Evolutionary conservation across 2,797 vertebrate species (phyloP), one percentile per base, ranked within the genome.

Genomic region (Meriones psammophilus): DNA sequence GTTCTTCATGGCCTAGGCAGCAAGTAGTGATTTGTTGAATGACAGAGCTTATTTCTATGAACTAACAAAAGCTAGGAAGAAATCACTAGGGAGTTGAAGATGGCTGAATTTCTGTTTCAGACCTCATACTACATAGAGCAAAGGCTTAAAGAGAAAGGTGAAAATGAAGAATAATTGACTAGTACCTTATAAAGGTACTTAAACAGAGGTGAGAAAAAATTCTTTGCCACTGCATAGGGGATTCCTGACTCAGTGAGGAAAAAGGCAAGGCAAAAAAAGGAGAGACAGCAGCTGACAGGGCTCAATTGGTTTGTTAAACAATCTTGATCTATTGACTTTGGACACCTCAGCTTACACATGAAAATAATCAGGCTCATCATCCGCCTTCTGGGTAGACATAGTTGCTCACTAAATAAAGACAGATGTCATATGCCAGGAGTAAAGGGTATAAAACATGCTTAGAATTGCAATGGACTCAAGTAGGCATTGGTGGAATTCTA

Each of bases 1-100:
- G 89, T 66, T 76, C 84, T 95, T 76, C 66, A 80, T 89, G 26
- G 60, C 46, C 50, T 50, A 89, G 54, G 71, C 56, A 54, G 71
- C 46, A 71, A 94, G 91, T 89, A 39, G 84, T 96, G 89, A 89
- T 95, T 85, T 97, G 76, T 79, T 95, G 86, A 96, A 92, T 92
- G 93, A 94, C 81, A 94, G 66, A 79, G 58, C 24, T 94, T 96
- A 85, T 92, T 95, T 93, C 78, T 96, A 81, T 91, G 87, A 92
- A 96, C 78, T 93, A 96, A 95, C 73, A 96, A 88, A 97, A 93
- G 20, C 39, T 71, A 92, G n/a, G n/a, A 93, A 91, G 26, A 33
- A 58, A 36, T 94, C 87, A 92, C 77, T 88, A 91, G 46, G 68
- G 91, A 96, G 46, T 42, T 33, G 3, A 80, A 95, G 83, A 89